Base-by-base conservation (phyloP, 2,888 invertebrate species). In the Osmoderma eremita region DNA sequence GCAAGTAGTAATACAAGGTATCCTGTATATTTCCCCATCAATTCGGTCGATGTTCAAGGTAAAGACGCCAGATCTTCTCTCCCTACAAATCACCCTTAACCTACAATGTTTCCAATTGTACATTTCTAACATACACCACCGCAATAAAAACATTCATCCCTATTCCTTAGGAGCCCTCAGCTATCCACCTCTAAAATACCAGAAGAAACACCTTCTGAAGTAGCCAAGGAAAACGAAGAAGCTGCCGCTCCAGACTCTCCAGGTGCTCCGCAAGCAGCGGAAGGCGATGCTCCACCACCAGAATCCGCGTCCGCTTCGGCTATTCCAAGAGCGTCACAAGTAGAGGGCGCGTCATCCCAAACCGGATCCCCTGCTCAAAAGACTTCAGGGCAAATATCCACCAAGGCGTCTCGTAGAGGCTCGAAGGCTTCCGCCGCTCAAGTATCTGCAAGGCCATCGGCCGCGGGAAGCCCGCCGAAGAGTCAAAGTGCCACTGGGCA, bases 181-280 rank as follows among this genome's bases (percentile, higher is more conserved):
- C 17, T 30, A 1, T 12, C 54, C 6, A 13, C 58, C 12, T 24
- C 13, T 17, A 56, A 68, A 36, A 68, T 68, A 45, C 62, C 62
- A 10, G 68, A 68, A 51, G 68, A 68, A 49, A 61, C 68, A 10
- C 45, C 68, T 8, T 51, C 61, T 3, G 62, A 68, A 36, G 53
- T 62, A 18, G 65, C 20, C 3, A 48, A 63, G 36, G 63, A 49
- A 22, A 41, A 41, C 3, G 56, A 41, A 41, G 20, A 51, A 5
- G 49, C 42, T 2, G 13, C 49, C 1, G 17, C 24, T 12, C 39
- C 22, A 38, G 24, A 15, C 8, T 13, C 49, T 2, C 45, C 45
- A 30, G 30, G 30, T 2, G 30, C 30, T 8, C 6, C 30, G 6
- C 30, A 36, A 36, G 4, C 42, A 3, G 41, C 41, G 3, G 20